Percentiles rank a stretch among this genome's conserved stretches.
Conservation (phyloP, 2,888 invertebrate species). For the Eupithecia subfuscata region DNA sequence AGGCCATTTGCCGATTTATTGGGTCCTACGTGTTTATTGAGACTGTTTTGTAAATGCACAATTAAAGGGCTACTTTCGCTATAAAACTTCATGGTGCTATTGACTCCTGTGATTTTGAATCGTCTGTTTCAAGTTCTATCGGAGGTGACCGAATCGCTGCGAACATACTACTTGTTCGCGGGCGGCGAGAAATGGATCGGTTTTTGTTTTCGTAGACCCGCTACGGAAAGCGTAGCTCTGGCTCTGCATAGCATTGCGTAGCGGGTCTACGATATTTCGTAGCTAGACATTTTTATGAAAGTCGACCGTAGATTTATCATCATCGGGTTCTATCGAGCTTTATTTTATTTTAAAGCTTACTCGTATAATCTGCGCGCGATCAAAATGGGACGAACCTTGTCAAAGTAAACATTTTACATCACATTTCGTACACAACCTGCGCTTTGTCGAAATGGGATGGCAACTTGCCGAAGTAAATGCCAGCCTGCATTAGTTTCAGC, state of each 20-base stretch:
- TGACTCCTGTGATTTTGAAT: constrained; percentile 34
- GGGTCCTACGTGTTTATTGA: constrained; percentile 54
- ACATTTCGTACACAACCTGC: too few relatives aligned
- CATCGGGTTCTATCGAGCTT: not conserved
- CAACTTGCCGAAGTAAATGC: not conserved
- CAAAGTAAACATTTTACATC: not conserved
- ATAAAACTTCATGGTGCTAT: constrained; percentile 36
- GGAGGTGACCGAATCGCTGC: not conserved
- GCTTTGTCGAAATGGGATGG: not conserved
- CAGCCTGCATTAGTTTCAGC: not conserved
- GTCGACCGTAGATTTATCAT: not conserved
- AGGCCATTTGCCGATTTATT: constrained; percentile 56
- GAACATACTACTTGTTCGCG: not conserved
- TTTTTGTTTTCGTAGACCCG: constrained; percentile 5
- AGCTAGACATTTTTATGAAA: not conserved
- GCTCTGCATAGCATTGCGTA: constrained; percentile 12
- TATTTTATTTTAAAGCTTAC: not conserved
- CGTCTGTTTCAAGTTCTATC: constrained; percentile 6
- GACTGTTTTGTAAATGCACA: constrained; percentile 50
- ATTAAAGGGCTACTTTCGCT: constrained; percentile 37
- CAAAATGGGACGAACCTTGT: not conserved
- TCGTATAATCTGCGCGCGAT: not conserved
- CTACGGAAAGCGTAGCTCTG: too few relatives aligned
- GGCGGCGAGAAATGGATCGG: not conserved
- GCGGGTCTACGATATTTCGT: not conserved